Evolutionary conservation across 2,888 invertebrate species (phyloP), one percentile per base, ranked within the genome.

Genomic region (Celastrina argiolus): DNA sequence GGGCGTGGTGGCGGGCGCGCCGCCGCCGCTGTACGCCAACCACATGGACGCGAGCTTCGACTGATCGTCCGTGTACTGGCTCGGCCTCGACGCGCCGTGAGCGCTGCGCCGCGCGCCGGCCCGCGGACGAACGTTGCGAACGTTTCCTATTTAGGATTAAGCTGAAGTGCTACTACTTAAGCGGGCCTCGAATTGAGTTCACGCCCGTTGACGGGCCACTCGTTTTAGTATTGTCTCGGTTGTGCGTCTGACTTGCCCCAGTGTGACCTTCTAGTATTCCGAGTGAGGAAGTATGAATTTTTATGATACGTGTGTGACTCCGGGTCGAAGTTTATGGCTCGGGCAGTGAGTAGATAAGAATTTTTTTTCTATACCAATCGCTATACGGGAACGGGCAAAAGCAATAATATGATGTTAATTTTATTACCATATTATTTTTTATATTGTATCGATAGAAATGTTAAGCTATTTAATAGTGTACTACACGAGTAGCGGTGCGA

Each of bases 381-480:
- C 91, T 91, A 89, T 91, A 91, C 91, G 91, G 91, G 91, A 91
- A 90, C 91, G 91, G 91, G 91, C 91, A 89, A 88, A 91, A 91
- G 91, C 91, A 91, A 91, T 91, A 91, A 91, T 91, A 91, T 90
- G 88, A 91, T 87, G 88, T 91, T 91, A 90, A 88, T 91, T 90
- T 88, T 85, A 90, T 91, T 91, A 91, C 91, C 91, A 91, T 91
- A 90, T 91, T 90, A 90, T 90, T 91, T 89, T 88, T 88, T 88
- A 88, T 88, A 88, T 88, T 87, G 81, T 88, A 89, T 86, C 87
- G 84, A 84, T 89, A 88, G 83, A 84, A 81, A 79, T 80, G 79
- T 85, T 87, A 87, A 87, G 84, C 83, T 88, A 85, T 81, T 84
- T 85, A 85, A 86, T 84, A 79, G 80, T 85, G 83, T 84, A 84